Percentiles rank a stretch among this genome's conserved stretches.
Conservation (phyloP, 2,113 vertebrate species). For the Solea senegalensis region DNA sequence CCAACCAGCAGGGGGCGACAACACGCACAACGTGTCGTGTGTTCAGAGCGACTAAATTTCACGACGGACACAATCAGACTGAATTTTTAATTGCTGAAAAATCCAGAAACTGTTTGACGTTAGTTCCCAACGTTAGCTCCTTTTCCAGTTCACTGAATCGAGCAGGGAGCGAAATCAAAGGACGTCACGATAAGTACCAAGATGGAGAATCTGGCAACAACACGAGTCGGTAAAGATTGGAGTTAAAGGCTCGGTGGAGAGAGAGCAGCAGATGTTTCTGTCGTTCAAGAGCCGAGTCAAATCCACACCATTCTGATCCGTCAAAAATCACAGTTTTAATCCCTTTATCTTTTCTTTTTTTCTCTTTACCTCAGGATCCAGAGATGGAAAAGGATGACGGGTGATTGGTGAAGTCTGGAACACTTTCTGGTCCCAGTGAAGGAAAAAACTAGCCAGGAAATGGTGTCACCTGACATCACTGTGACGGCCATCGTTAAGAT, state of each 20-base stretch:
- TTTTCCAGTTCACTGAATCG: not conserved
- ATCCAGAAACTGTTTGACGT: not conserved
- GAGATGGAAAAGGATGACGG: slow-evolving; percentile 1
- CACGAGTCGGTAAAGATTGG: slow-evolving; percentile 8
- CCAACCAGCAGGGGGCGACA: not conserved
- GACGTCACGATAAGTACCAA: not conserved
- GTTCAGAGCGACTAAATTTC: no score
- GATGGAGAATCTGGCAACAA: slow-evolving; percentile 51
- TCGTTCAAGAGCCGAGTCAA: slow-evolving; percentile 23
- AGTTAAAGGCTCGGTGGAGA: slow-evolving; percentile 43
- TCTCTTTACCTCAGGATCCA: slow-evolving; percentile 13
- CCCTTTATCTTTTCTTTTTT: not conserved
- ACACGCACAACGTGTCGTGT: no score
- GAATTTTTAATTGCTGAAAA: no score
- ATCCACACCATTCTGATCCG: slow-evolving; percentile 1
- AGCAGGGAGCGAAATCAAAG: slow-evolving; percentile 14
- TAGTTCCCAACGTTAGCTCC: not conserved
- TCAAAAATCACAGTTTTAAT: not conserved
- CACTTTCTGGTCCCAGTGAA: no score
- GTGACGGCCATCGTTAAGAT: not conserved
- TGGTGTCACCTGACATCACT: not conserved
- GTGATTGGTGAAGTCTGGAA: no score
- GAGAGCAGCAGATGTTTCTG: slow-evolving; percentile 45
- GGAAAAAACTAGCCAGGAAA: slow-evolving; percentile 4
- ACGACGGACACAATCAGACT: no score